A percentile compares a stretch with the other conserved stretches of the same genome.
Evolutionary conservation across 2,888 invertebrate genomes (phyloP).

Genomic region (Nomada ruficornis): DNA sequence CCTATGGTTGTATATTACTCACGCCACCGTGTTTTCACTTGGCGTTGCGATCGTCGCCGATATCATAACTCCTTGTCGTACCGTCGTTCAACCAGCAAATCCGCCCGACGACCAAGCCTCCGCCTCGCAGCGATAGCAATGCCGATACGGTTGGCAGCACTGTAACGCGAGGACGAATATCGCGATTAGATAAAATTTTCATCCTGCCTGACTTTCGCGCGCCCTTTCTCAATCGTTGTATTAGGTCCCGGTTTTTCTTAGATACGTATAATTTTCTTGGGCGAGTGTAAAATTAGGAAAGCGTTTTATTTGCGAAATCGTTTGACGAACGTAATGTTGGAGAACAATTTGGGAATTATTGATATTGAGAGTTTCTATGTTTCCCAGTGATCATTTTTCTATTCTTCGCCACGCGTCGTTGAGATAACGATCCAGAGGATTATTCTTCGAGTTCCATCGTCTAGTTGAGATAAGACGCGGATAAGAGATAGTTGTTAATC

Average conservation of each 20-base stretch:
- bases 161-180: slow-evolving; percentile 69
- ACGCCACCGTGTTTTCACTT: slow-evolving; percentile 84
- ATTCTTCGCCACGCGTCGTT: no score
- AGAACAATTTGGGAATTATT: no score
- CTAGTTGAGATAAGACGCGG: background rate
- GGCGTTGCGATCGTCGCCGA: slow-evolving; percentile 83
- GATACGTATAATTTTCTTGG: no score
- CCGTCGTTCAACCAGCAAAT: slow-evolving; percentile 79
- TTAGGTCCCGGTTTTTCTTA: no score
- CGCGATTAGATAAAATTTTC: slow-evolving; percentile 59
- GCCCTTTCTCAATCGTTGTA: slow-evolving; percentile 4
- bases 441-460: background rate
- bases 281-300: no score
- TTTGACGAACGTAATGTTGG: no score
- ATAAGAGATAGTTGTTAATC: slow-evolving; percentile 49
- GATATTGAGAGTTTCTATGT: no score
- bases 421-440: no score
- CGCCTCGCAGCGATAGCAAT: slow-evolving; percentile 78
- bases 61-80: slow-evolving; percentile 84
- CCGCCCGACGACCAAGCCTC: slow-evolving; percentile 70
- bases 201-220: slow-evolving; percentile 32
- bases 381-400: no score
- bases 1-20: slow-evolving; percentile 84
- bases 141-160: slow-evolving; percentile 73
- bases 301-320: no score